Base-by-base conservation (phyloP, 1,140 invertebrate genomes). In the Penaeus vannamei region DNA sequence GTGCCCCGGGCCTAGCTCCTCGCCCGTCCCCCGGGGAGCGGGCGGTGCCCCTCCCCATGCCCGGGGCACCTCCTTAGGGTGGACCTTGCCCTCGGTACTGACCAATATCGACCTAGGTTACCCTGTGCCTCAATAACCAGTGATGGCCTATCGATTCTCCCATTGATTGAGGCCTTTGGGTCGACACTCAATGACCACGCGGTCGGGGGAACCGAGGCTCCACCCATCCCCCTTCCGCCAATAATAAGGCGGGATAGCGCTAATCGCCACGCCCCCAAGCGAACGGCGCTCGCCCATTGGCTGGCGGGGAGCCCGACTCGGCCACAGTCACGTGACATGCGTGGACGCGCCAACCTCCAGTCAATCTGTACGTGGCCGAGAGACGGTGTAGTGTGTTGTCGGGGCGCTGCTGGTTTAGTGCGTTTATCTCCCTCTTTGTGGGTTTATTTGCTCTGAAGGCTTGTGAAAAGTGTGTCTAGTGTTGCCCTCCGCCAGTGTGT, bases 91-190 rank as follows among this genome's bases (percentile, higher is more conserved):
- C 87, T 83, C 69, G 23, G 19, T 79, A 29, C n/a, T 84, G 69
- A 84, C 82, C 60, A 89, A 29, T 89, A 89, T 84, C 83, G 87
- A 84, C 87, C 87, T 60, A 19, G 22, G 64, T 66, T 76, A 53
- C 86, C 72, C 59, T 26, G 61, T 12, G 26, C 86, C 79, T 87
- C 86, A 80, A 89, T 89, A 85, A 84, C 53, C 82, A 76, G 69
- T 89, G 72, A 89, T 89, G 87, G 87, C 82, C 87, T 89, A 89
- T 89, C 82, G 87, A 89, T 89, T 85, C 87, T 61, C 82, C 87
- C 87, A 89, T 89, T 89, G 87, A 89, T 89, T 89, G 82, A 89
- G 69, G 76, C 76, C 82, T 59, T 76, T 36, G 82, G 87, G 87
- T 89, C 69, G 87, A 84, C 82, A 79, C 87, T 89, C 87, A 89